Conservation (phyloP, 2,113 vertebrate genomes). For the Urocolius indicus region DNA sequence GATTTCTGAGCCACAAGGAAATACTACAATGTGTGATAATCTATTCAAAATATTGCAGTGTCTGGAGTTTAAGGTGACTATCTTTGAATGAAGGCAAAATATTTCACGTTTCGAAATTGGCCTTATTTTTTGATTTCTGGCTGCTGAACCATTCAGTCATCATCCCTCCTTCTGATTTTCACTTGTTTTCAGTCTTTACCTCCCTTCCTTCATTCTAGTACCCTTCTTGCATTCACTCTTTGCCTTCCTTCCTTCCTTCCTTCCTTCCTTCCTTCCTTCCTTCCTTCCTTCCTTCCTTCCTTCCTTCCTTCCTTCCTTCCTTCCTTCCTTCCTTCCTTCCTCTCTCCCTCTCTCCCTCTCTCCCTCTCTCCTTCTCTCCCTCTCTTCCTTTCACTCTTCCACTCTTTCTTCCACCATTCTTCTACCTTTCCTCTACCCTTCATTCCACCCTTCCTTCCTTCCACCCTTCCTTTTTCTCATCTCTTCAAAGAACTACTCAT, state of each 20-base stretch:
- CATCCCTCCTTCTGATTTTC: neutral
- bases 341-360: no score
- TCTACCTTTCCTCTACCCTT: no score
- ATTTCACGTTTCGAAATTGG: neutral
- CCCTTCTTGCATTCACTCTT: no score
- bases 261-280: no score
- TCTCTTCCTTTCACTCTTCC: no score
- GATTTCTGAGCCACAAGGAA: neutral
- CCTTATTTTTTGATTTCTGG: neutral
- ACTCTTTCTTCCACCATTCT: neutral
- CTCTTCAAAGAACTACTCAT: neutral
- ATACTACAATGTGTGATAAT: neutral
- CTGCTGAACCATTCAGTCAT: neutral
- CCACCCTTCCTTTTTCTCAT: neutral
- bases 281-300: no score
- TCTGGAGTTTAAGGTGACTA: neutral
- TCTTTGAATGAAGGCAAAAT: neutral
- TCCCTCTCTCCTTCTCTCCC: neutral
- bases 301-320: neutral
- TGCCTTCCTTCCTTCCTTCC: neutral
- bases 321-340: no score
- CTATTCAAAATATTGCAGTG: neutral
- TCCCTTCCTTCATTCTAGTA: neutral
- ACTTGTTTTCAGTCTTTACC: neutral
- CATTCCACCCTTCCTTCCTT: neutral